Base-by-base conservation (phyloP, 1,140 invertebrate genomes). In the Anoplophora glabripennis region DNA sequence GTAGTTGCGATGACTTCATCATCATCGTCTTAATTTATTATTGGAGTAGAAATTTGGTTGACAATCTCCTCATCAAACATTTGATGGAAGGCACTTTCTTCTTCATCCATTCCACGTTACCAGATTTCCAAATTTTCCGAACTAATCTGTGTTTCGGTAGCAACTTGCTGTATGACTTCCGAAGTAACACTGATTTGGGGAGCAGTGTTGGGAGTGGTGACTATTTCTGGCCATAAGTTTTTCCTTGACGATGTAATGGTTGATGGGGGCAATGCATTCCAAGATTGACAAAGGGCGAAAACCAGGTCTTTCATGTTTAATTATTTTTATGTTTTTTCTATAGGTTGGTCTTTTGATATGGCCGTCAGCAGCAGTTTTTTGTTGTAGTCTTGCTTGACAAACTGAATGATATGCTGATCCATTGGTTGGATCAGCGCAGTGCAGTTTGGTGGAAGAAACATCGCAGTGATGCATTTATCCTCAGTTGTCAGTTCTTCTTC, bases 341-440 rank as follows among this genome's bases (percentile, higher is more conserved):
- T 70, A 42, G 63, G 45, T 35, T 66, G 60, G 45, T 71, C 63
- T 71, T 72, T 69, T 64, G 65, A 69, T 63, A 63, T 53, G 58
- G 67, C 64, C 63, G 8, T 69, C 52, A 68, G 35, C 64, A 71
- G 69, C 56, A 68, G 66, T 47, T 71, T 71, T 69, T 67, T 70
- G 15, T 71, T 71, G 58, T 71, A 73, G 38, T 73, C 64, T 70
- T 68, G 69, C 61, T 70, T 69, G 21, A 49, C 21, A 28, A n/a
- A 28, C 3, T 5, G 21, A 28, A 53, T 52, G 37, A 76, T 65
- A 11, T 69, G 72, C 60, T 75, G 71, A 65, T 78, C 75, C 68
- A 79, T 72, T 8, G 73, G 75, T 56, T 80, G 77, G 10, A 78
- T 61, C 37, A 73, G 57, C 0, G 69, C 63, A 1, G 77, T 79